phyloP scores from a whole-genome alignment of 2,888 invertebrate species.

The Cremastinae sp. region DNA sequence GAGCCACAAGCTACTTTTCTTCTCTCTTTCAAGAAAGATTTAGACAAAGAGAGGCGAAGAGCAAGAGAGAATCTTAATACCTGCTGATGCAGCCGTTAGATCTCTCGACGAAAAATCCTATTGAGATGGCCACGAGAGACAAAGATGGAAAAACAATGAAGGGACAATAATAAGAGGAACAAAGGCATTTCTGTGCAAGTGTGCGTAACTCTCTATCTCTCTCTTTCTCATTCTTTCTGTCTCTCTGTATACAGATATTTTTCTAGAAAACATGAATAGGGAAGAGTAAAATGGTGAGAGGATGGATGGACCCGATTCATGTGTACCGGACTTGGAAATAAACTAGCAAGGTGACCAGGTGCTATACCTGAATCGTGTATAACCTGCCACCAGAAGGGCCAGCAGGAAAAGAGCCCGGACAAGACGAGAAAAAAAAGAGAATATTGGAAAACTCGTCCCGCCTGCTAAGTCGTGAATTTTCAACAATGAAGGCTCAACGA shows the following conservation, averaged over 20 bases:
- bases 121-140: conserved; percentile 43
- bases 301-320: conserved; percentile 47
- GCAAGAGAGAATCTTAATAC: conserved; percentile 42
- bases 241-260: conserved; percentile 20
- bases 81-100: conserved; percentile 52
- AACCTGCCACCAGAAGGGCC: conserved; percentile 30
- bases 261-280: conserved; percentile 45
- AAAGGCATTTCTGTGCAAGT: conserved; percentile 27
- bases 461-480: background rate
- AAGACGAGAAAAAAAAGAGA: conserved; percentile 28
- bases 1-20: conserved; percentile 45
- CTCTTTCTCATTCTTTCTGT: too few species aligned
- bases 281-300: conserved; percentile 33
- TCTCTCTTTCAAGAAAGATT: conserved; percentile 15
- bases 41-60: background rate
- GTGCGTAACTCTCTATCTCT: background rate
- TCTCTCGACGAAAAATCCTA: conserved; percentile 42
- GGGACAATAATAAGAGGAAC: conserved; percentile 54
- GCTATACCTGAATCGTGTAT: conserved; percentile 45
- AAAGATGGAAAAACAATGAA: conserved; percentile 53
- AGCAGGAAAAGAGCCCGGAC: conserved; percentile 35
- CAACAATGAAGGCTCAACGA: conserved; percentile 30
- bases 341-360: conserved; percentile 50
- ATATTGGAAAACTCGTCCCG: background rate
- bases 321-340: conserved; percentile 30